These are phyloP conservation scores for Lithophane leautieri DNA, from an alignment of 2,888 invertebrate species.

Conservation along the genomic window DNA sequence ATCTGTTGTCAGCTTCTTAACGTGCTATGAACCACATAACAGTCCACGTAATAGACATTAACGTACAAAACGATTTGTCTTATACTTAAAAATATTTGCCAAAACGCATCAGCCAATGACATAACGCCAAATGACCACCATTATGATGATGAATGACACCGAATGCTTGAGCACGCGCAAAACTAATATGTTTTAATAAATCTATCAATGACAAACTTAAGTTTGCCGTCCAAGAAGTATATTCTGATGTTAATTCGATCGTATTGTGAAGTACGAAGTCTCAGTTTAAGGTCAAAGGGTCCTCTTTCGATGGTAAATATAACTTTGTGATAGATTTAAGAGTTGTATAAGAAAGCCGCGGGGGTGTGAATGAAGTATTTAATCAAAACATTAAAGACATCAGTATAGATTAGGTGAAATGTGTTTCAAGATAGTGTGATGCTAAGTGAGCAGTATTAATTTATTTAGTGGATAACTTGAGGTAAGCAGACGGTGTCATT, in stretches of 20 bases:
- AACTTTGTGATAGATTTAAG: constrained; percentile 35
- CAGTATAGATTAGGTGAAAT: constrained; percentile 39
- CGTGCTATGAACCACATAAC: constrained; percentile 42
- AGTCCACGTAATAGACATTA: constrained; percentile 58
- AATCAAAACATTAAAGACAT: constrained; percentile 60
- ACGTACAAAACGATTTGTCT: constrained; percentile 61
- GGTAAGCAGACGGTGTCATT: constrained; percentile 31
- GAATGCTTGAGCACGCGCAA: constrained; percentile 62
- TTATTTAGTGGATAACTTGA: constrained; percentile 39
- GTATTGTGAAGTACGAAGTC: background rate
- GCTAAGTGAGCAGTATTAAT: constrained; percentile 44
- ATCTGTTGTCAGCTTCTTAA: background rate
- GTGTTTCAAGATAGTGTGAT: constrained; percentile 39
- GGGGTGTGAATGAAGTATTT: constrained; percentile 61
- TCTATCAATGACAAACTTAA: constrained; percentile 45
- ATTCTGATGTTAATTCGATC: background rate
- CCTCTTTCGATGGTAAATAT: constrained; percentile 17
- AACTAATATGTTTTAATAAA: constrained; percentile 61
- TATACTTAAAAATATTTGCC: constrained; percentile 66
- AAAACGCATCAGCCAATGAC: constrained; percentile 65
- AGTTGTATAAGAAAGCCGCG: constrained; percentile 57
- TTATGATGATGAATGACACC: constrained; percentile 66
- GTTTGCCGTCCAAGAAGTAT: constrained; percentile 15
- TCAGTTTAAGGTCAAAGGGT: background rate
- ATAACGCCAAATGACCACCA: constrained; percentile 64